Conservation (phyloP, 2,113 vertebrate species). For the Anarhynchus alexandrinus region DNA sequence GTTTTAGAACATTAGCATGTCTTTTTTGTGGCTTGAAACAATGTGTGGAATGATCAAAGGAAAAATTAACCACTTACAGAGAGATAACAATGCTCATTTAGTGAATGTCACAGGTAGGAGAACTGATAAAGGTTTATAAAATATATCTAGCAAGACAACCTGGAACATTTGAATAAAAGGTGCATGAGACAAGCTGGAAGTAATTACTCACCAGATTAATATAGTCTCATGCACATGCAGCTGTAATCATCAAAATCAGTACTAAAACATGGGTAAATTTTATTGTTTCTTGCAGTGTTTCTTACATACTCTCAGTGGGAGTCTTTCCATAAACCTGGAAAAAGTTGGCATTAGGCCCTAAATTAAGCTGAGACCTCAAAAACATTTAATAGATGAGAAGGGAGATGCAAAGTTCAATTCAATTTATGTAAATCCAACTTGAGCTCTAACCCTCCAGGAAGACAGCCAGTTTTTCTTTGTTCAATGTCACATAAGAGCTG, state of each 20-base stretch:
- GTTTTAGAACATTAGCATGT: background rate
- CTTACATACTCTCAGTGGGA: background rate
- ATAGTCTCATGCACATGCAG: background rate
- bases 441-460: background rate
- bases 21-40: background rate
- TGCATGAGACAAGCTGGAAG: background rate
- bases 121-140: background rate
- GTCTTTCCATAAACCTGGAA: background rate
- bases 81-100: constrained; percentile 10
- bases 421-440: background rate
- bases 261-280: background rate
- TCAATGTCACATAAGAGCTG: background rate
- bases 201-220: background rate
- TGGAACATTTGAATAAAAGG: background rate
- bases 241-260: background rate
- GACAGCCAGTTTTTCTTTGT: background rate
- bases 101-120: constrained; percentile 9
- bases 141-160: background rate
- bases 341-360: background rate
- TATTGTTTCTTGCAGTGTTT: background rate
- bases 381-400: background rate
- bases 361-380: background rate
- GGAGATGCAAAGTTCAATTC: background rate
- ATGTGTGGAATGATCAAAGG: background rate
- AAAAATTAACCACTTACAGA: background rate